Evolutionary conservation across 2,888 invertebrate genomes (phyloP).

Genomic region (Acanthosoma haemorrhoidale): DNA sequence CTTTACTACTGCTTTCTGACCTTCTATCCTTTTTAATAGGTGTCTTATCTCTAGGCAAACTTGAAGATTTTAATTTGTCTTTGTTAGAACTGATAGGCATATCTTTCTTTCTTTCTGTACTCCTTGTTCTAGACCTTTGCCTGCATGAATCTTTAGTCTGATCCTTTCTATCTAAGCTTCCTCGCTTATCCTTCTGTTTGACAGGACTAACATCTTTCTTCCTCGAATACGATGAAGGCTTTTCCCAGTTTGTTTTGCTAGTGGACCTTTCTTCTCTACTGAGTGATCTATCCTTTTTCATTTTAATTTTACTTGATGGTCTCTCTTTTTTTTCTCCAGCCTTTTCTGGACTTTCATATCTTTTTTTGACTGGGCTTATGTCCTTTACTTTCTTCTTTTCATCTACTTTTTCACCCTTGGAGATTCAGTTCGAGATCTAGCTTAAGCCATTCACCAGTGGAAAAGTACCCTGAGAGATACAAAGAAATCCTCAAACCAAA

Average conservation of each 20-base stretch:
- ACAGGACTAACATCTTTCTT: slow-evolving; percentile 3
- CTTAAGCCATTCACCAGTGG: slow-evolving; percentile 64
- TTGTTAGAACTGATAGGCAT: slow-evolving; percentile 28
- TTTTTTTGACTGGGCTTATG: slow-evolving; percentile 28
- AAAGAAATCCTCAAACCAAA: slow-evolving; percentile 56
- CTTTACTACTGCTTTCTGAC: slow-evolving; percentile 38
- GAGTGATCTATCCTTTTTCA: slow-evolving; percentile 21
- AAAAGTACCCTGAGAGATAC: slow-evolving; percentile 63
- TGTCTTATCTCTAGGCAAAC: not conserved
- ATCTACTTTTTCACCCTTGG: slow-evolving; percentile 36
- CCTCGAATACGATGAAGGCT: not conserved
- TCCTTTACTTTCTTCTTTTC: slow-evolving; percentile 27
- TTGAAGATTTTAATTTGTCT: not conserved
- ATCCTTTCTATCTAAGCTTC: not conserved
- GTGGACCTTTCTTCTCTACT: slow-evolving; percentile 24
- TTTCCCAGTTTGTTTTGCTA: slow-evolving; percentile 15
- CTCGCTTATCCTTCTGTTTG: not conserved
- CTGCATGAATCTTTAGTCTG: slow-evolving; percentile 14
- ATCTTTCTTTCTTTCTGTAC: slow-evolving; percentile 16
- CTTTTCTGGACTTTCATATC: slow-evolving; percentile 26
- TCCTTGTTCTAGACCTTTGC: slow-evolving; percentile 19
- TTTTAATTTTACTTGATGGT: slow-evolving; percentile 23
- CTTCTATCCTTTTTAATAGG: slow-evolving; percentile 16
- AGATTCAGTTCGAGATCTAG: slow-evolving; percentile 44
- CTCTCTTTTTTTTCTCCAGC: slow-evolving; percentile 11